Base-by-base conservation (phyloP, 2,888 invertebrate genomes). In the Synanthedon andrenaeformis region DNA sequence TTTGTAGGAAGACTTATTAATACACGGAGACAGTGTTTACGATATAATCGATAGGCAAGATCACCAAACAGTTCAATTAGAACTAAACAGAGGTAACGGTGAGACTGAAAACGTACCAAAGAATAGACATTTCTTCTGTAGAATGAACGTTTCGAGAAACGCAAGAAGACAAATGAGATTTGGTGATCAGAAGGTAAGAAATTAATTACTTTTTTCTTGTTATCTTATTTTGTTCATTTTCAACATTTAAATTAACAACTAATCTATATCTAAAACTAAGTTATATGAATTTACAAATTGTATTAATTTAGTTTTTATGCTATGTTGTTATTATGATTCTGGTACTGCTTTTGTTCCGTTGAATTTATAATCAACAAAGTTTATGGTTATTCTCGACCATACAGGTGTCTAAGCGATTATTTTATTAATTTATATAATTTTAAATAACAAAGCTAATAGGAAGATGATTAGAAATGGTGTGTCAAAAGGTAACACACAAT, bases 41-140 rank as follows among this genome's bases (percentile, higher is more conserved):
- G 99, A 99, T 84, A 97, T 99, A 71, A 97, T 99, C 81, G 99
- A 99, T 89, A 96, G 97, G 86, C 96, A 98, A 84, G 99, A 99
- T 87, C 98, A 99, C 82, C 94, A 95, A 74, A 94, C 96, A 58
- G 97, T 99, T 60, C 98, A 98, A 87, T 91, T 95, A 69, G 97
- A 99, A 87, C 89, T 99, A 65, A 94, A 93, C 72, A 88, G 93
- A 72, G 82, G 81, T 1, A 85, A 83, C 60, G 83, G 82, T 64
- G 85, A 88, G 79, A 83, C 85, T 80, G 87, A 88, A 70, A 82
- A 82, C 78, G 89, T 83, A 89, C 87, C 86, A 83, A 88, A 88
- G 82, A 85, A 78, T 74, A 84, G 96, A 70, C 91, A 97, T 82
- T 99, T 99, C 89, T 93, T 99, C 71, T 99, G 99, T 88, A 92